These are phyloP conservation scores for Opisthograptis luteolata DNA, from an alignment of 2,888 invertebrate species.

Conservation along the genomic window DNA sequence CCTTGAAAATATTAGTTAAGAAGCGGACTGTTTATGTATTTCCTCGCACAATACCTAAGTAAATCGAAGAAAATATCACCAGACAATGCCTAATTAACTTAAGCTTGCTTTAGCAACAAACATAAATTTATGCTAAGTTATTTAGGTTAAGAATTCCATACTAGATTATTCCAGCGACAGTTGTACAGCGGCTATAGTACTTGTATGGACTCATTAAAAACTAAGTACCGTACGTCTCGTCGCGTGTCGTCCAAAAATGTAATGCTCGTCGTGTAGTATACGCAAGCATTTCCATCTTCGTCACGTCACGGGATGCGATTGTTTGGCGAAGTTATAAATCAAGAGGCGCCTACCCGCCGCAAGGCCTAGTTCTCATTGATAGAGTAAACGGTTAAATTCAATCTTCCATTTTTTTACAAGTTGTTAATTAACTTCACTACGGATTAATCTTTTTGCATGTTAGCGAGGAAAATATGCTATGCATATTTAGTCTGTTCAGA, in stretches of 20 bases:
- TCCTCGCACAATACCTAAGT: too few species aligned
- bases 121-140: not conserved
- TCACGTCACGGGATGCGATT: slow-evolving; percentile 45
- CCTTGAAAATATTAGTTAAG: too few species aligned
- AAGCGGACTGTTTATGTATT: too few species aligned
- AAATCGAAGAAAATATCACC: too few species aligned
- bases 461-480: too few species aligned
- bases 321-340: slow-evolving; percentile 72
- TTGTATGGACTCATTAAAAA: slow-evolving; percentile 19
- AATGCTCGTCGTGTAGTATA: slow-evolving; percentile 8
- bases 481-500: too few species aligned
- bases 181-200: slow-evolving; percentile 5
- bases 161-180: not conserved
- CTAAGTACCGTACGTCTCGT: slow-evolving; percentile 20
- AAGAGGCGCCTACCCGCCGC: slow-evolving; percentile 57
- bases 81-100: too few species aligned
- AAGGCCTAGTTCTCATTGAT: slow-evolving; percentile 16
- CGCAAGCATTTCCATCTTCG: slow-evolving; percentile 26
- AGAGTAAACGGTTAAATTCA: slow-evolving; percentile 1
- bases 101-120: not conserved
- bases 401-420: not conserved
- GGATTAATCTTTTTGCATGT: too few species aligned
- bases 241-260: slow-evolving; percentile 10
- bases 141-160: slow-evolving; percentile 6
- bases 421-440: too few species aligned